Evolutionary conservation across 2,888 invertebrate species (phyloP).

Genomic region (Limnephilus lunatus): DNA sequence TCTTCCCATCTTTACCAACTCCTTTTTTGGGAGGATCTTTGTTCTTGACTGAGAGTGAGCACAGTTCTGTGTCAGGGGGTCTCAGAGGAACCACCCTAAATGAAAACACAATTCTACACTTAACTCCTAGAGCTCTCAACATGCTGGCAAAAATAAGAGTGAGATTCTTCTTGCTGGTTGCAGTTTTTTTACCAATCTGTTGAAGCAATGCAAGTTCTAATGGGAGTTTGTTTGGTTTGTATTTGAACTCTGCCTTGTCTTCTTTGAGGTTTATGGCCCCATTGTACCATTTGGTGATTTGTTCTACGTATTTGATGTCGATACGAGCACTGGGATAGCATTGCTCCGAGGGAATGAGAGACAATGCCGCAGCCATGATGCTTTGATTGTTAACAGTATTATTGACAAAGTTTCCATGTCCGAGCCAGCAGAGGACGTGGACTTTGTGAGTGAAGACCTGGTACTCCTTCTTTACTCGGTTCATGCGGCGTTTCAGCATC

Average conservation of each 20-base stretch:
- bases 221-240: conserved; percentile 74
- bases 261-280: conserved; percentile 79
- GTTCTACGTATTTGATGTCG: conserved; percentile 86
- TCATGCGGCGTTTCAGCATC: conserved; percentile 86
- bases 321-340: conserved; percentile 87
- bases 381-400: conserved; percentile 81
- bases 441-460: conserved; percentile 91
- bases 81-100: conserved; percentile 87
- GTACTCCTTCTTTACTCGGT: conserved; percentile 86
- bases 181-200: conserved; percentile 80
- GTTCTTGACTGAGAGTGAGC: conserved; percentile 77
- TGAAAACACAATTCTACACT: conserved; percentile 88
- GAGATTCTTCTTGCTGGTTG: conserved; percentile 82
- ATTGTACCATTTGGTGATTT: conserved; percentile 87
- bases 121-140: conserved; percentile 87
- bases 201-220: conserved; percentile 75
- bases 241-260: conserved; percentile 77
- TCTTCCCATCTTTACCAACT: conserved; percentile 68
- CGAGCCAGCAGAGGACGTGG: conserved; percentile 88
- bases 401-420: conserved; percentile 88
- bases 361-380: conserved; percentile 82
- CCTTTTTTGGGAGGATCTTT: conserved; percentile 63
- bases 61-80: conserved; percentile 80
- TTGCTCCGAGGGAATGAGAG: conserved; percentile 84
- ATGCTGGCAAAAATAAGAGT: conserved; percentile 87